Conservation (phyloP, 1,140 invertebrate genomes). For the Anthonomus grandis region DNA sequence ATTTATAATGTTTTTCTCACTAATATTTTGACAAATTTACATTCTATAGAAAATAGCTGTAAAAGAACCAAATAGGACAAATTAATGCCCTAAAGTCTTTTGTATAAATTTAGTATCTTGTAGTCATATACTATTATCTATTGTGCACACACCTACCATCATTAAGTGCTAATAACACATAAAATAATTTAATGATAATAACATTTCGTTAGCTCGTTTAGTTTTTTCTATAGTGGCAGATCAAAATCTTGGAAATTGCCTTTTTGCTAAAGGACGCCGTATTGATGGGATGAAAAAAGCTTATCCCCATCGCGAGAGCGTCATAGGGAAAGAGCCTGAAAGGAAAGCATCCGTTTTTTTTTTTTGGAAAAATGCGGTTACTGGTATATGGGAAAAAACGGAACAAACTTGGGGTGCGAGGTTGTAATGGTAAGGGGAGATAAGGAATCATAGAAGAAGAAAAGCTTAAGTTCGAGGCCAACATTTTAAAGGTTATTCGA, state of each 20-base stretch:
- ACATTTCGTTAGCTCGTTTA: slow-evolving; percentile 21
- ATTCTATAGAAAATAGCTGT: too few species aligned
- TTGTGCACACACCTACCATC: slow-evolving; percentile 20
- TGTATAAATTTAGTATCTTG: too few species aligned
- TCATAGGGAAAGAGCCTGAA: slow-evolving; percentile 4
- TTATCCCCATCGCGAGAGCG: slow-evolving; percentile 8
- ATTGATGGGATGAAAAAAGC: slow-evolving; percentile 28
- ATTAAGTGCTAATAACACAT: too few species aligned
- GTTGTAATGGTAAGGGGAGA: too few species aligned
- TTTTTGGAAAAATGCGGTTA: slow-evolving; percentile 11
- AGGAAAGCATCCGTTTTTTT: slow-evolving; percentile 12
- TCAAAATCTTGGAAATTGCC: slow-evolving; percentile 26
- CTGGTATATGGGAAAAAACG: background rate
- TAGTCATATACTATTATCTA: slow-evolving; percentile 29
- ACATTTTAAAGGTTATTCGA: too few species aligned
- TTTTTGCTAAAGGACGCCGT: slow-evolving; percentile 28
- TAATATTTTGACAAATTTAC: too few species aligned
- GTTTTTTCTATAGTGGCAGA: slow-evolving; percentile 21
- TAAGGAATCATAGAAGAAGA: too few species aligned
- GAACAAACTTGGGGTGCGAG: too few species aligned
- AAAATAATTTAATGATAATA: slow-evolving; percentile 32
- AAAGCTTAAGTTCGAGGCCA: too few species aligned
- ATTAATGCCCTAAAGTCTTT: too few species aligned
- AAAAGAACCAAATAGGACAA: too few species aligned
- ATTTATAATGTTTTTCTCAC: too few species aligned